Conservation (phyloP, 2,888 invertebrate species). For the Allolobophora icterica region DNA sequence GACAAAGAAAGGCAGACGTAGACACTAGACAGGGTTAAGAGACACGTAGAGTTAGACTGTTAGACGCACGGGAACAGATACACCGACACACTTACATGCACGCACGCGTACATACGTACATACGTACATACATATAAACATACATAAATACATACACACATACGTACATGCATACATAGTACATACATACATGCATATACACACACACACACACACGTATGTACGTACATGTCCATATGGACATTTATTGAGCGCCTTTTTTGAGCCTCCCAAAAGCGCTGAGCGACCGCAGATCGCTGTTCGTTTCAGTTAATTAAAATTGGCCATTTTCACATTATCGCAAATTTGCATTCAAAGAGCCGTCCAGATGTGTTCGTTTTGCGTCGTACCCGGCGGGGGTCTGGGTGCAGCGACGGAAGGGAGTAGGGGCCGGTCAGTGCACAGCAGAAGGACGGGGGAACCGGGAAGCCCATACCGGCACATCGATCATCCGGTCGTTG, state of each 20-base stretch:
- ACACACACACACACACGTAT: neutral
- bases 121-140: too few species aligned
- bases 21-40: too few species aligned
- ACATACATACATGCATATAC: too few species aligned
- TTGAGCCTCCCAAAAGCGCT: neutral
- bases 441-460: neutral
- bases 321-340: conserved; percentile 28
- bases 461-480: neutral
- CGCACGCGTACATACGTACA: neutral
- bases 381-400: neutral
- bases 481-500: conserved; percentile 17
- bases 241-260: neutral
- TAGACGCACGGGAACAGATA: neutral
- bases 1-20: too few species aligned
- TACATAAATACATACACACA: too few species aligned
- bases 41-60: too few species aligned
- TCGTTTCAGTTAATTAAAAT: conserved; percentile 28
- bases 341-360: conserved; percentile 28
- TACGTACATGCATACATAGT: too few species aligned
- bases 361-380: conserved; percentile 24
- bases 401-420: neutral
- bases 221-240: neutral
- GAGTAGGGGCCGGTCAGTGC: neutral
- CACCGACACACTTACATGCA: neutral
- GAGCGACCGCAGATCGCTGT: conserved; percentile 15